phyloP scores from a whole-genome alignment of 1,140 invertebrate species.

The Zaprionus vittiger region DNA sequence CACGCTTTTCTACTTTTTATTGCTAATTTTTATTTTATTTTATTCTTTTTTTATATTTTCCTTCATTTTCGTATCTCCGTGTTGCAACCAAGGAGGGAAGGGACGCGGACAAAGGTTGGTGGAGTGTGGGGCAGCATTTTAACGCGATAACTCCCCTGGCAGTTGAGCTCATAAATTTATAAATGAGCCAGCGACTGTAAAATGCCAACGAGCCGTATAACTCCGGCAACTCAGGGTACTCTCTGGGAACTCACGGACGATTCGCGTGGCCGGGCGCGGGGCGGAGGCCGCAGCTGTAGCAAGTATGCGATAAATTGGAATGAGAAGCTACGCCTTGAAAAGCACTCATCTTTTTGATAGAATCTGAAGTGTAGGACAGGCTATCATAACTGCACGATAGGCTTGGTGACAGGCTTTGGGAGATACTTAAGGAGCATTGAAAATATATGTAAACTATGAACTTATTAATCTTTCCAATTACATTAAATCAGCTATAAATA shows the following conservation, averaged over 20 bases:
- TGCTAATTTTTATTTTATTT: conserved; percentile 81
- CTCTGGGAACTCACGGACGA: neutral
- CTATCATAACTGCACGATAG: neutral
- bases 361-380: neutral
- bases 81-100: conserved; percentile 32
- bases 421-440: no score
- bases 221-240: conserved; percentile 39
- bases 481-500: neutral
- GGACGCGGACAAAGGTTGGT: conserved; percentile 15
- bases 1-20: conserved; percentile 83
- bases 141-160: conserved; percentile 82
- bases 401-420: neutral
- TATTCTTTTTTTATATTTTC: conserved; percentile 34
- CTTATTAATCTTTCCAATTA: neutral
- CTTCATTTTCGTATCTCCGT: conserved; percentile 49
- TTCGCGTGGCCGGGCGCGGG: neutral
- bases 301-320: conserved; percentile 27
- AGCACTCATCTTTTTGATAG: conserved; percentile 69
- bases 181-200: conserved; percentile 81
- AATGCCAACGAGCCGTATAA: conserved; percentile 78
- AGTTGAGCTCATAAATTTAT: conserved; percentile 83
- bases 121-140: conserved; percentile 60
- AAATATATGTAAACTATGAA: neutral
- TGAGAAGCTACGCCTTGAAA: conserved; percentile 57
- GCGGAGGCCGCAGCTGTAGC: neutral